phyloP scores from a whole-genome alignment of 2,797 vertebrate genomes.

The Ispidina picta region DNA sequence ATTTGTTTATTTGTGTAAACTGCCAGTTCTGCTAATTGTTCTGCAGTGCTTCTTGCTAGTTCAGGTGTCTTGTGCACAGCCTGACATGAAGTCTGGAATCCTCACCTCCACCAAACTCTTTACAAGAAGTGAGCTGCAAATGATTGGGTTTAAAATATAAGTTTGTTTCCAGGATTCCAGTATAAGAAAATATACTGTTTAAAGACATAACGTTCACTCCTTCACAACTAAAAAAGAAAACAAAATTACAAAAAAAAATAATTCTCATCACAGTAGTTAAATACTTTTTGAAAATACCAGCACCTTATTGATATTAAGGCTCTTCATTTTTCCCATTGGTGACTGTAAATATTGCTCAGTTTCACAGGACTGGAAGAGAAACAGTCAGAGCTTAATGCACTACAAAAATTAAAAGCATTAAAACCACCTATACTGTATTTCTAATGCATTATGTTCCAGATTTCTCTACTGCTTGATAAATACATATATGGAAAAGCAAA shows the following conservation, averaged over 20 bases:
- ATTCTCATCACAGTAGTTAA: neutral
- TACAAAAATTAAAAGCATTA: neutral
- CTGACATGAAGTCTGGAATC: neutral
- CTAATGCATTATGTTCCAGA: neutral
- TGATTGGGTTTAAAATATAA: neutral
- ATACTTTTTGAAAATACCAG: neutral
- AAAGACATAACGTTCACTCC: neutral
- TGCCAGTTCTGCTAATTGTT: neutral
- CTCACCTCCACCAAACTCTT: neutral
- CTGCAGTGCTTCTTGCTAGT: neutral
- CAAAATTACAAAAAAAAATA: neutral
- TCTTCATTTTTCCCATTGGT: neutral
- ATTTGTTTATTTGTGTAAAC: neutral
- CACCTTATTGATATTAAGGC: neutral
- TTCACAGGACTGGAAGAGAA: neutral
- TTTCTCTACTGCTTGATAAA: neutral
- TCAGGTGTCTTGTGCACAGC: neutral
- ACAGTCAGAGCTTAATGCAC: neutral
- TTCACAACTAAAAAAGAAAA: neutral
- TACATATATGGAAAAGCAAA: neutral
- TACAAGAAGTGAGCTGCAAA: neutral
- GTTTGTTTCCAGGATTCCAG: neutral
- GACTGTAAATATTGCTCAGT: neutral
- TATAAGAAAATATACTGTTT: neutral
- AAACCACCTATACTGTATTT: neutral